Evolutionary conservation across 2,113 vertebrate genomes (phyloP).

Genomic region (Caretta caretta): DNA sequence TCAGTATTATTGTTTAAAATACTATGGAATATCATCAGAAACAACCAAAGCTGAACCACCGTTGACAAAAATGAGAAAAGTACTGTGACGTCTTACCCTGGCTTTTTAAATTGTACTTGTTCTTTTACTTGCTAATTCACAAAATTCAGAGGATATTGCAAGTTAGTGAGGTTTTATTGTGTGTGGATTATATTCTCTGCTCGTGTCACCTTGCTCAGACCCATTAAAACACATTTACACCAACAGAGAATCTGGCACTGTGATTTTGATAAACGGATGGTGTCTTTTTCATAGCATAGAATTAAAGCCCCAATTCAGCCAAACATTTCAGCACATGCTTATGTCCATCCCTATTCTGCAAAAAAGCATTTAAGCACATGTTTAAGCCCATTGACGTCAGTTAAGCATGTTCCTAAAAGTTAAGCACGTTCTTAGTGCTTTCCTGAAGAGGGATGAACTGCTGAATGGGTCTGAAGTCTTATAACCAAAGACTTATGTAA

Average conservation of each 20-base stretch:
- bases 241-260: background rate
- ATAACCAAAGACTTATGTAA: background rate
- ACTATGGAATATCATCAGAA: background rate
- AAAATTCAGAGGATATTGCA: background rate
- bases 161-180: fast-evolving
- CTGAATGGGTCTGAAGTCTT: background rate
- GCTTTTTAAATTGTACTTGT: background rate
- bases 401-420: background rate
- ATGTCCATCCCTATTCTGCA: background rate
- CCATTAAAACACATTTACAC: background rate
- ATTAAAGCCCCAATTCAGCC: background rate
- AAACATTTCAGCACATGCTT: background rate
- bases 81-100: fast-evolving
- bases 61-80: background rate
- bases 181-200: background rate
- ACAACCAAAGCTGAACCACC: fast-evolving
- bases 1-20: background rate
- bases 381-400: background rate
- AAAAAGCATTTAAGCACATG: background rate
- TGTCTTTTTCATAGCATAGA: background rate
- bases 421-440: background rate
- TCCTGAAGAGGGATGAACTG: background rate
- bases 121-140: background rate
- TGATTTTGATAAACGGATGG: background rate
- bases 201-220: background rate